Conservation (phyloP, 2,888 invertebrate species). For the Drosophila macrospina region DNA sequence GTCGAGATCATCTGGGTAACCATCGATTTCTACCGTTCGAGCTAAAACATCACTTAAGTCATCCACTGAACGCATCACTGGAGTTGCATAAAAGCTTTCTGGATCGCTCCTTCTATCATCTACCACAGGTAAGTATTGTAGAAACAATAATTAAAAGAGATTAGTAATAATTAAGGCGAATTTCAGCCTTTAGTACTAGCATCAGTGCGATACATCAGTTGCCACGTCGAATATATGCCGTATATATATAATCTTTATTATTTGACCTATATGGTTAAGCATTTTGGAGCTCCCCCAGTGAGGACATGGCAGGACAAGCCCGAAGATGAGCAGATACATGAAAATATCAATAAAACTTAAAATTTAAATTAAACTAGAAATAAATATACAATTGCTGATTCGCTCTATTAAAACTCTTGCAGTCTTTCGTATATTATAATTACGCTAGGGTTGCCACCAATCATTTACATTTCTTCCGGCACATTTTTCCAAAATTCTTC, state of each 20-base stretch:
- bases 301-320: background rate
- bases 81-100: conserved; percentile 43
- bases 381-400: too few species aligned
- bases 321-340: background rate
- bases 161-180: background rate
- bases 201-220: conserved; percentile 42
- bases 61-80: conserved; percentile 36
- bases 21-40: conserved; percentile 67
- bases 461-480: background rate
- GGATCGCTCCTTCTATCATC: conserved; percentile 44
- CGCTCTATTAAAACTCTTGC: background rate
- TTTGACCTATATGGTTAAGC: conserved; percentile 32
- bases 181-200: conserved; percentile 41
- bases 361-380: too few species aligned
- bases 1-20: conserved; percentile 88
- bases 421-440: background rate
- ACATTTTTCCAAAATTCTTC: conserved; percentile 62
- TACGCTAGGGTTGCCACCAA: background rate
- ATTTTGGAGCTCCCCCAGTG: conserved; percentile 40
- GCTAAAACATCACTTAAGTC: conserved; percentile 15
- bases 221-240: conserved; percentile 22
- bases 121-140: conserved; percentile 51
- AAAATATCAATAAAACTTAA: background rate
- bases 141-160: too few species aligned
- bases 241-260: conserved; percentile 46